Percentiles rank a stretch among this genome's conserved stretches.
phyloP scores from a whole-genome alignment of 1,140 invertebrate genomes.

The Dolichoris vasculosae region DNA sequence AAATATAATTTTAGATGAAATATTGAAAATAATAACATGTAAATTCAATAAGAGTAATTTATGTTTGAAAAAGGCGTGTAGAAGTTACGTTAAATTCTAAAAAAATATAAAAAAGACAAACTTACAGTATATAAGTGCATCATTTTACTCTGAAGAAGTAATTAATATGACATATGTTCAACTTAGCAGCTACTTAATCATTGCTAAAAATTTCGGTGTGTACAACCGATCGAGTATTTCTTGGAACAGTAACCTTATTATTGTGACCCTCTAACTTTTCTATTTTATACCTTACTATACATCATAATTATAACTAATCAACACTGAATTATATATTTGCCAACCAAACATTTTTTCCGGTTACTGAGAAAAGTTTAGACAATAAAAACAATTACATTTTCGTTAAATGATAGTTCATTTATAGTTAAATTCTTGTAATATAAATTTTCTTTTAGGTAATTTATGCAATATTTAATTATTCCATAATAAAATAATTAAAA shows the following conservation, averaged over 20 bases:
- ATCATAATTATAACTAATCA: background rate
- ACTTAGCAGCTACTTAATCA: constrained; percentile 64
- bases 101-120: background rate
- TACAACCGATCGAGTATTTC: constrained; percentile 59
- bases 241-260: constrained; percentile 57
- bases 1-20: no score
- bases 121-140: background rate
- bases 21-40: no score
- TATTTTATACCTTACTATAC: constrained; percentile 36
- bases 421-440: no score
- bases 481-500: no score
- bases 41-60: no score
- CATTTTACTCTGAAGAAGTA: constrained; percentile 56
- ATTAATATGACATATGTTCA: constrained; percentile 65
- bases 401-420: no score
- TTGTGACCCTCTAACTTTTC: constrained; percentile 35
- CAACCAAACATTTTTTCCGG: background rate
- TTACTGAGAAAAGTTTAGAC: no score
- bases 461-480: no score
- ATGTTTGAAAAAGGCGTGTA: background rate
- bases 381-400: no score
- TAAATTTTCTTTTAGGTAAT: no score
- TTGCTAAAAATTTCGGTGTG: constrained; percentile 62
- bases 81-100: background rate
- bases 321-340: background rate